phyloP scores from a whole-genome alignment of 2,113 vertebrate genomes.

The Lepus timidus region DNA sequence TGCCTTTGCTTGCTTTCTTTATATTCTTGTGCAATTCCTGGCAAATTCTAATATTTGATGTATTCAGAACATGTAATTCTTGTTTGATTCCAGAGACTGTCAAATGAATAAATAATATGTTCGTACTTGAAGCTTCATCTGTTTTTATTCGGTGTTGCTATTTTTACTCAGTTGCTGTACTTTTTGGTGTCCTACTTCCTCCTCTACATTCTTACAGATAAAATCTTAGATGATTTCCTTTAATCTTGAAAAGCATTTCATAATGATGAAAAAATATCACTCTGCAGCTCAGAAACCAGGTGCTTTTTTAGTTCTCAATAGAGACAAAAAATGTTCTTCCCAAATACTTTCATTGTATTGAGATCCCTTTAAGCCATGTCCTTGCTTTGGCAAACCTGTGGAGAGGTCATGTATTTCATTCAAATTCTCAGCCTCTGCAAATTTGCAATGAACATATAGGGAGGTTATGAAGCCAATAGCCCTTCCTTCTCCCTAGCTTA shows the following conservation, averaged over 20 bases:
- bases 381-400: conserved; percentile 41
- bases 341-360: conserved; percentile 25
- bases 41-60: conserved; percentile 67
- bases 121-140: conserved; percentile 57
- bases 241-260: conserved; percentile 74
- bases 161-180: conserved; percentile 70
- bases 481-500: neutral
- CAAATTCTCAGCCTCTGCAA: neutral
- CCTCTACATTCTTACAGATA: conserved; percentile 55
- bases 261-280: conserved; percentile 58
- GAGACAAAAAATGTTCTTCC: conserved; percentile 46
- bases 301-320: conserved; percentile 52
- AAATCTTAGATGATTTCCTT: conserved; percentile 71
- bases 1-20: neutral
- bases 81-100: conserved; percentile 72
- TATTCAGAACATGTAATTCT: conserved; percentile 75
- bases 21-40: neutral
- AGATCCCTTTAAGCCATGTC: conserved; percentile 3
- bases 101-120: conserved; percentile 77
- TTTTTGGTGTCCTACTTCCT: conserved; percentile 73
- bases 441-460: neutral
- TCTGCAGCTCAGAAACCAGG: neutral
- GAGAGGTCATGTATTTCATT: conserved; percentile 16
- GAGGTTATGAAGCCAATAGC: conserved; percentile 31
- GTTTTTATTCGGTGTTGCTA: conserved; percentile 69